Percentiles rank a stretch among this genome's conserved stretches.
Conservation (phyloP, 2,797 vertebrate species). For the Pteropus rufus region DNA sequence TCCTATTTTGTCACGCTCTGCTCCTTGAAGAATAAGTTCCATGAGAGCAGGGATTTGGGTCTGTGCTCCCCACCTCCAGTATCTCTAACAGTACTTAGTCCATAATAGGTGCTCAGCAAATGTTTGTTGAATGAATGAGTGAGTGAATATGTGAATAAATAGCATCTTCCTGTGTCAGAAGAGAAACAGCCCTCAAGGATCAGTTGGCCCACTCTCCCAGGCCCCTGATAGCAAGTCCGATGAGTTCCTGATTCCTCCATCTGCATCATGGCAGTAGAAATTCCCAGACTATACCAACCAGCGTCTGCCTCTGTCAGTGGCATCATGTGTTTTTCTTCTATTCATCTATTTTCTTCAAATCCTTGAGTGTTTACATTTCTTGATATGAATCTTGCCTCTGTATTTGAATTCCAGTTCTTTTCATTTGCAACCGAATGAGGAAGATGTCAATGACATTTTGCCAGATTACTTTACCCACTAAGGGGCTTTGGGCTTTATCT, state of each 20-base stretch:
- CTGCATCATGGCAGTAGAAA: fast-evolving
- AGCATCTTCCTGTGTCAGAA: background rate
- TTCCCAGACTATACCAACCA: background rate
- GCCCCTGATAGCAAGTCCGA: background rate
- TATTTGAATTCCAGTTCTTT: background rate
- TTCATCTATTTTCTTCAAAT: background rate
- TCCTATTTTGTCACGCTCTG: background rate
- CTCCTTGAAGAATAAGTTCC: background rate
- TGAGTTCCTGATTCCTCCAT: fast-evolving
- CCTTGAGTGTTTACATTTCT: background rate
- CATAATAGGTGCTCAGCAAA: background rate
- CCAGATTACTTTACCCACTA: background rate
- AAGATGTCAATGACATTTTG: background rate
- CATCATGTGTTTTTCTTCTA: background rate
- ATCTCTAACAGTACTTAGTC: background rate
- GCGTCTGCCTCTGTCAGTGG: background rate
- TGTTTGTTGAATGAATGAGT: background rate
- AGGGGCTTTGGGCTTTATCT: background rate
- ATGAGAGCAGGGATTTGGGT: too few relatives aligned
- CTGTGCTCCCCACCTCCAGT: too few relatives aligned
- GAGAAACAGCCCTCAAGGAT: background rate
- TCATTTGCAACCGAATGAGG: background rate
- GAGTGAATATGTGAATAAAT: background rate
- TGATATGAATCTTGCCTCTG: background rate
- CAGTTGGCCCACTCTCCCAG: background rate